phyloP scores from a whole-genome alignment of 1,140 invertebrate genomes.

The Zaprionus gabonicus region DNA sequence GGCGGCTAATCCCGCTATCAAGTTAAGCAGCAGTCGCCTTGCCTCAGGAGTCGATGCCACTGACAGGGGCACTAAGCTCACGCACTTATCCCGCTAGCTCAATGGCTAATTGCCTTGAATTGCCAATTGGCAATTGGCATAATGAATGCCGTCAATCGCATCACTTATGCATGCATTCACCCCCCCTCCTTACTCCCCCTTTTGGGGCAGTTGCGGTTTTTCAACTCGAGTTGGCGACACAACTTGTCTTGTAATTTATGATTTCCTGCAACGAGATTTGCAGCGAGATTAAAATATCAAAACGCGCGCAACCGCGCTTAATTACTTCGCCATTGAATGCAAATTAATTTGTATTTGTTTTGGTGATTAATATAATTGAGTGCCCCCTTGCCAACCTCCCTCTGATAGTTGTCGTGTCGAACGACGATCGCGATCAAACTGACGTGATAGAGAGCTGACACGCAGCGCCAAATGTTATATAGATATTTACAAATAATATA shows the following conservation, averaged over 20 bases:
- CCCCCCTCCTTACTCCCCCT: background rate
- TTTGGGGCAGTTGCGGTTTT: slow-evolving; percentile 45
- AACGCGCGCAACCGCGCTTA: slow-evolving; percentile 52
- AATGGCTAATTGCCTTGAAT: slow-evolving; percentile 44
- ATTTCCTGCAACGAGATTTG: slow-evolving; percentile 70
- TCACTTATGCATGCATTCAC: slow-evolving; percentile 37
- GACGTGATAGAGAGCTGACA: background rate
- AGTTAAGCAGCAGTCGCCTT: slow-evolving; percentile 31
- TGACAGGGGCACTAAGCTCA: slow-evolving; percentile 33
- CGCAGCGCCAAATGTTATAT: background rate
- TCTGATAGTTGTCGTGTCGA: slow-evolving; percentile 1
- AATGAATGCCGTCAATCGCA: slow-evolving; percentile 41
- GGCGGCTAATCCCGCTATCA: slow-evolving; percentile 22
- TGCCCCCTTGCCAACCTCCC: slow-evolving; percentile 2
- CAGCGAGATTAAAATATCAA: slow-evolving; percentile 75
- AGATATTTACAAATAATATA: background rate
- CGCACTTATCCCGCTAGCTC: slow-evolving; percentile 23
- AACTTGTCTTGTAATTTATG: slow-evolving; percentile 72
- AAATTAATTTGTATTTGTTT: slow-evolving; percentile 76
- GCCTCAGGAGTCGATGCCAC: slow-evolving; percentile 11
- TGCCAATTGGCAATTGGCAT: slow-evolving; percentile 39
- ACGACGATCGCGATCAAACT: background rate
- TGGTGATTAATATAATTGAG: slow-evolving; percentile 72
- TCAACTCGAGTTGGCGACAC: slow-evolving; percentile 31
- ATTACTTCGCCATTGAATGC: slow-evolving; percentile 61